A percentile compares a stretch with the other conserved stretches of the same genome.
phyloP scores from a whole-genome alignment of 2,113 vertebrate genomes.

The Isichthys henryi region DNA sequence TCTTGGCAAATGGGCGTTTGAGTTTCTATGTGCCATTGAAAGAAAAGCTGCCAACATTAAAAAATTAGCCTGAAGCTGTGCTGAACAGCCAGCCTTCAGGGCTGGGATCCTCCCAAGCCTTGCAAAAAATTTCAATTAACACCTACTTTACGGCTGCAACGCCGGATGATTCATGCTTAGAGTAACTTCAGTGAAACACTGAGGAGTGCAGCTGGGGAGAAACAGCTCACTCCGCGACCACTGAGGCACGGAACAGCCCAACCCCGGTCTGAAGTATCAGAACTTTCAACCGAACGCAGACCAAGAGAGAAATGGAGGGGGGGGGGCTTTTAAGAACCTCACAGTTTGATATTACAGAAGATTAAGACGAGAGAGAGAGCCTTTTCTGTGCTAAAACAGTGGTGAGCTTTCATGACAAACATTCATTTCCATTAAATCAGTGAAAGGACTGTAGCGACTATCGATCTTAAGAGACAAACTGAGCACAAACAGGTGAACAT shows the following conservation, averaged over 20 bases:
- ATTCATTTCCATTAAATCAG: constrained; percentile 64
- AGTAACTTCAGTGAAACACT: neutral
- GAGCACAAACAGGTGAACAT: constrained; percentile 40
- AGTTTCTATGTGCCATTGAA: constrained; percentile 3
- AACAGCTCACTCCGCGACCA: neutral
- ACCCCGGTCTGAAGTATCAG: neutral
- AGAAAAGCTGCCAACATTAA: neutral
- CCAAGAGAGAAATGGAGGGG: neutral
- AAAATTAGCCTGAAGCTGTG: neutral
- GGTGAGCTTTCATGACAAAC: constrained; percentile 47
- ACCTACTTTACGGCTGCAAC: neutral
- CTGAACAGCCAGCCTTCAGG: neutral
- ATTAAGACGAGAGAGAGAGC: constrained; percentile 40
- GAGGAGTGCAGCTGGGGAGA: neutral
- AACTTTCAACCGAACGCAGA: neutral
- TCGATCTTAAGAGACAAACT: constrained; percentile 12
- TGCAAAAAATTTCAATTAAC: neutral
- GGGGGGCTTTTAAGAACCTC: constrained; percentile 34
- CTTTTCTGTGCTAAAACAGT: constrained; percentile 41
- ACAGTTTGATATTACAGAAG: constrained; percentile 55
- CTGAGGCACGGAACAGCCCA: neutral
- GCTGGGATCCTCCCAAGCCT: neutral
- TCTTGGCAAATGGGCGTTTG: neutral
- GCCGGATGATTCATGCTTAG: neutral
- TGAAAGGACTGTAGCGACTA: constrained; percentile 64